phyloP scores from a whole-genome alignment of 2,888 invertebrate species.

The Parnassius apollo region DNA sequence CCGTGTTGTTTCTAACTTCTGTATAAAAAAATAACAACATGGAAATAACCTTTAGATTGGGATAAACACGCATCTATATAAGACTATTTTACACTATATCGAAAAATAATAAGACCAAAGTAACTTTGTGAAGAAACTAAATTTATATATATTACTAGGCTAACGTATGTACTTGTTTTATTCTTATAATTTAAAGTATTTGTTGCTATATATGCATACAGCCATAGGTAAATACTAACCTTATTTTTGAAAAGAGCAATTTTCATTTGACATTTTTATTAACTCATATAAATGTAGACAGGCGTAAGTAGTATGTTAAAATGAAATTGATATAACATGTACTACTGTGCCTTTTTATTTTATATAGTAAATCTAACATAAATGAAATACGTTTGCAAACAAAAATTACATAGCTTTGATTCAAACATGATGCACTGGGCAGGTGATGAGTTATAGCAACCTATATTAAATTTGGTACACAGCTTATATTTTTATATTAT shows the following conservation, averaged over 20 bases:
- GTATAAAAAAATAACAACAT: slow-evolving; percentile 17
- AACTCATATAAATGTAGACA: slow-evolving; percentile 18
- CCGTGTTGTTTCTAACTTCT: no score
- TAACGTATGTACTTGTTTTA: slow-evolving; percentile 13
- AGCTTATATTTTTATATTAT: no score
- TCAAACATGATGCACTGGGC: slow-evolving; percentile 17
- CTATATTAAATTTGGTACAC: slow-evolving; percentile 1
- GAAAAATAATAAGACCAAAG: no score
- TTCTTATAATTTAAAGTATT: slow-evolving; percentile 21
- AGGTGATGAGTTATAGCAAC: slow-evolving; percentile 26
- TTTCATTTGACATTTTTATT: slow-evolving; percentile 9
- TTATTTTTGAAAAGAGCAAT: slow-evolving; percentile 13
- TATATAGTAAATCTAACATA: neutral
- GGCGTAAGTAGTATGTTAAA: neutral
- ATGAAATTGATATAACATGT: neutral
- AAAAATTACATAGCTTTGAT: neutral
- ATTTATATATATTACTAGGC: slow-evolving; percentile 9
- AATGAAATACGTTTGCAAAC: neutral
- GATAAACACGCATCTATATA: slow-evolving; percentile 13
- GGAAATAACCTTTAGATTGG: slow-evolving; percentile 19
- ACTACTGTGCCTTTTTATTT: neutral
- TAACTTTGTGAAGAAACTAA: slow-evolving; percentile 1
- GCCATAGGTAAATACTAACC: slow-evolving; percentile 19
- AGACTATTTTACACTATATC: slow-evolving; percentile 11
- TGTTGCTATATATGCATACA: slow-evolving; percentile 9